Evolutionary conservation across 2,113 vertebrate species (phyloP).

Genomic region (Salvelinus namaycush): DNA sequence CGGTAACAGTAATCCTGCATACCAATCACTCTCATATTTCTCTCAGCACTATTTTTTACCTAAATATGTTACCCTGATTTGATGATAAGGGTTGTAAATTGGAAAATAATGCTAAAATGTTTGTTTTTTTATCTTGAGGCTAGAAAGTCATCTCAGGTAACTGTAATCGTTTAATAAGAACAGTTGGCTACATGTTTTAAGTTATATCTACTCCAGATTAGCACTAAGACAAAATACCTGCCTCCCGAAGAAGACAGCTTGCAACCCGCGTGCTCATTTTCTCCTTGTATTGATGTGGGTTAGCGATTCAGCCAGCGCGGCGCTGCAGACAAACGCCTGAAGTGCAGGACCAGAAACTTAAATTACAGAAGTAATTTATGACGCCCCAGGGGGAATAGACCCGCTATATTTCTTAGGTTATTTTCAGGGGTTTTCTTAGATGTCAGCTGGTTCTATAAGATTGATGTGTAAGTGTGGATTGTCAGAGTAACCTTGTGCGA

Average conservation of each 20-base stretch:
- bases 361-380: conserved; percentile 1
- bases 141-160: not conserved
- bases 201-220: not conserved
- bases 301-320: not conserved
- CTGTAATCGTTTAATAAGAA: not conserved
- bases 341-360: not conserved
- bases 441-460: not conserved
- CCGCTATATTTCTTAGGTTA: not conserved
- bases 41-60: not conserved
- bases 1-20: not conserved
- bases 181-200: conserved; percentile 1
- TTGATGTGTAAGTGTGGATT: conserved; percentile 6
- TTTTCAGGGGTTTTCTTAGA: not conserved
- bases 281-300: not conserved
- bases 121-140: not conserved
- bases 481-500: not conserved
- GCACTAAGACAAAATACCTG: not conserved
- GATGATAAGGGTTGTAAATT: conserved; percentile 6
- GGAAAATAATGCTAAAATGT: conserved; percentile 1
- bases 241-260: not conserved
- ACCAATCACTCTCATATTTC: not conserved
- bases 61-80: not conserved
- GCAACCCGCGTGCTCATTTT: not conserved
- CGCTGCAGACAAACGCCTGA: not conserved
- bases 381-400: not conserved